phyloP scores from a whole-genome alignment of 1,140 invertebrate species.

The Drosophila parvula region DNA sequence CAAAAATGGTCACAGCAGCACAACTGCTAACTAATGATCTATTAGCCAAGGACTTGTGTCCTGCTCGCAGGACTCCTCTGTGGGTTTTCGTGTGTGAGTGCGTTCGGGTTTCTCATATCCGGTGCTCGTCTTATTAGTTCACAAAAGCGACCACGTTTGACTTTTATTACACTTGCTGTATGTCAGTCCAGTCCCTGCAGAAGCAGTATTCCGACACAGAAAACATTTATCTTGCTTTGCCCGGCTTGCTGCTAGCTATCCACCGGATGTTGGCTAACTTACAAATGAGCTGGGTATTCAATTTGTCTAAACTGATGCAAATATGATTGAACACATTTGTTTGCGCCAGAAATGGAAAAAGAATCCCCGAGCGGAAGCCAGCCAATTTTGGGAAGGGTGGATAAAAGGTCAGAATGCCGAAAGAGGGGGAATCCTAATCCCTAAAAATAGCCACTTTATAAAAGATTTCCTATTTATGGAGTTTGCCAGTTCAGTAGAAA shows the following conservation, averaged over 20 bases:
- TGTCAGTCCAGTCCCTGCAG: constrained; percentile 31
- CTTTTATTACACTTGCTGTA: constrained; percentile 69
- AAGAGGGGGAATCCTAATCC: background rate
- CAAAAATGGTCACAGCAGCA: constrained; percentile 58
- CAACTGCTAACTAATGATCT: constrained; percentile 79
- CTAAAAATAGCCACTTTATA: background rate
- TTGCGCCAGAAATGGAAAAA: constrained; percentile 30
- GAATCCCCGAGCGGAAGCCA: constrained; percentile 23
- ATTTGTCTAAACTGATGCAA: constrained; percentile 59
- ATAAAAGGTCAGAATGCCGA: background rate
- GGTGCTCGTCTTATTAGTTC: constrained; percentile 73
- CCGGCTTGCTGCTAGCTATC: constrained; percentile 17
- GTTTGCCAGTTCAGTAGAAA: background rate
- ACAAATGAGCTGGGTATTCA: constrained; percentile 59
- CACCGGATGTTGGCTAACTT: constrained; percentile 49
- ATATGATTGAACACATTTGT: constrained; percentile 70
- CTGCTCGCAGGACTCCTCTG: constrained; percentile 17
- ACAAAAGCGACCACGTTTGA: constrained; percentile 71
- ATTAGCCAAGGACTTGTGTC: constrained; percentile 61
- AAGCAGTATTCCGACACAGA: constrained; percentile 45
- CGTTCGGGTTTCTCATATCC: constrained; percentile 51
- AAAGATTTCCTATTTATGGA: background rate
- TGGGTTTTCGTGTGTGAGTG: background rate
- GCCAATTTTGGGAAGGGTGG: constrained; percentile 14
- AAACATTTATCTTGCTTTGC: constrained; percentile 60